Base-by-base conservation (phyloP, 1,140 invertebrate species). In the Coenobita brevimanus region DNA sequence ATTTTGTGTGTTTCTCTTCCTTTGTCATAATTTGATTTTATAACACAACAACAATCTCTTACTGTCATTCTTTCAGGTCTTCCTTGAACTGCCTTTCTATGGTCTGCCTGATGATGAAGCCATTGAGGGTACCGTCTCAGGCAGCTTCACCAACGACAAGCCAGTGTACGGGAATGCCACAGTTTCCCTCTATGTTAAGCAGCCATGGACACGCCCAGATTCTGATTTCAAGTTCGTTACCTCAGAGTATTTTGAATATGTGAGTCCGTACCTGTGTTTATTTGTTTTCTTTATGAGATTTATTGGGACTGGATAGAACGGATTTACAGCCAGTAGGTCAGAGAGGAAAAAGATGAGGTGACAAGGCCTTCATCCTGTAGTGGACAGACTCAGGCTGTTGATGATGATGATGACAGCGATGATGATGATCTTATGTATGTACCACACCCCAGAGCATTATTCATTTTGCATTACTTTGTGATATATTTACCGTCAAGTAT, bases 141-240 rank as follows among this genome's bases (percentile, higher is more conserved):
- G 91, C 4, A 91, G 91, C 46, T 93, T 91, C 71, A 84, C 91
- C 21, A 90, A 91, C 15, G 92, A 93, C 69, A 92, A 92, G 86
- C 90, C 91, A 24, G 91, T 91, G 0, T 89, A 86, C 36, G 93
- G 92, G 6, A 93, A 93, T 89, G 91, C 90, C 21, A 69, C 76
- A 24, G n/a, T 89, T 0, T 64, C 83, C 17, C 30, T 89, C 3
- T 89, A 82, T 36, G 90, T 88, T 0, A 89, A 81, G 43, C 64
- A 79, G 41, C 83, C 82, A 0, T 75, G 67, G 76, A 73, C 50
- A 3, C 41, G 54, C 15, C 73, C 73, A 0, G 78, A 89, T 24
- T 15, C 24, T 0, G 82, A 90, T 21, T 84, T 84, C 76, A 78
- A 60, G n/a, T 8, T 17, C 0, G 82, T 89, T 13, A 27, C 54